These are phyloP conservation scores for Drosophila carrolli DNA, from an alignment of 1,140 invertebrate species.

Conservation along the genomic window DNA sequence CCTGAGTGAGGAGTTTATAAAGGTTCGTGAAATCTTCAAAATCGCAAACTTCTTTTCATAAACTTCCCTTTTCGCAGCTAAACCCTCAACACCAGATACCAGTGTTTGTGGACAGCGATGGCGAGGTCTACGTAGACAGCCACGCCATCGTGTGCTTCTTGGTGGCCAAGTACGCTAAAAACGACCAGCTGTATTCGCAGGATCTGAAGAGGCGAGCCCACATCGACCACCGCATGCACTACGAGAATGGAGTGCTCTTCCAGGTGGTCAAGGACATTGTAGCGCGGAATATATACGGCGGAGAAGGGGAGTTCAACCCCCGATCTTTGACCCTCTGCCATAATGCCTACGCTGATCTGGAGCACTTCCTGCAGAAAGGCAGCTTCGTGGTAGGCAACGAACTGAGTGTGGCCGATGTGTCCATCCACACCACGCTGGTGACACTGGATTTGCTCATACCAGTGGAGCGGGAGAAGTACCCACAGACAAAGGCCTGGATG, in stretches of 20 bases:
- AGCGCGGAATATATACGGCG: constrained; percentile 77
- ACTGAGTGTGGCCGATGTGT: constrained; percentile 87
- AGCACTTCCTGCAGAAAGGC: constrained; percentile 83
- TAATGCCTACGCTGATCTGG: constrained; percentile 85
- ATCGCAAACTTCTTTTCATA: too few relatives aligned
- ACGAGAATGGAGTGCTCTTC: constrained; percentile 89
- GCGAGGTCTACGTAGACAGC: constrained; percentile 87
- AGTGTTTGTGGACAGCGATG: constrained; percentile 88
- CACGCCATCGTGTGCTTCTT: constrained; percentile 90
- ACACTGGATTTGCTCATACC: constrained; percentile 80
- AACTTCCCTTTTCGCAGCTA: constrained; percentile 84
- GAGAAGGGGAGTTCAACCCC: constrained; percentile 61
- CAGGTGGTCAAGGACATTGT: constrained; percentile 78
- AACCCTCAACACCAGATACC: constrained; percentile 89
- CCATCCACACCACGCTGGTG: constrained; percentile 84
- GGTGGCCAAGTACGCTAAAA: constrained; percentile 88
- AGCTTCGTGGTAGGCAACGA: constrained; percentile 85
- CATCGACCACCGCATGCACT: constrained; percentile 90
- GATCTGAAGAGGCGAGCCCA: constrained; percentile 88
- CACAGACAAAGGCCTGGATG: constrained; percentile 53
- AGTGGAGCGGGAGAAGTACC: constrained; percentile 56
- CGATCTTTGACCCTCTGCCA: constrained; percentile 76
- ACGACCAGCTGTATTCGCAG: constrained; percentile 88
- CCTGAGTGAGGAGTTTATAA: constrained; percentile 65
- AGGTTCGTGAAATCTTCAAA: constrained; percentile 32